phyloP scores from a whole-genome alignment of 2,113 vertebrate species.

The Xenopus borealis region DNA sequence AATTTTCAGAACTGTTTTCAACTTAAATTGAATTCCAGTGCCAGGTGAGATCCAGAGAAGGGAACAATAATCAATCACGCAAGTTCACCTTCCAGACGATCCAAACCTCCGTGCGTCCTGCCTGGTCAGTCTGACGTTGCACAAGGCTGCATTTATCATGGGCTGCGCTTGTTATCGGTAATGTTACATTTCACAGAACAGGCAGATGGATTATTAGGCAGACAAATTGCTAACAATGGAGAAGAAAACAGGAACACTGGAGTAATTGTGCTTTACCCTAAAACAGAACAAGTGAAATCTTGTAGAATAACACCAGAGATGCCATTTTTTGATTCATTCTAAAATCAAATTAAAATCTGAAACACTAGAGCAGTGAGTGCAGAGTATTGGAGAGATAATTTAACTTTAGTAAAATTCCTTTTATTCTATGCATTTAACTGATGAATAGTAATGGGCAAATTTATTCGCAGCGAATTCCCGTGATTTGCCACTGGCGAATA shows the following conservation, averaged over 20 bases:
- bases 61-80: background rate
- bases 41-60: background rate
- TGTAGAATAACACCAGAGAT: background rate
- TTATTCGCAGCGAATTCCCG: too few species aligned
- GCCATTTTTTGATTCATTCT: background rate
- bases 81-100: background rate
- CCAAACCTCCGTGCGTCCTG: background rate
- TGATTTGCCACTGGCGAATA: too few species aligned
- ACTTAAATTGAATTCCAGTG: too few species aligned
- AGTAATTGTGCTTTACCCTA: background rate
- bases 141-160: background rate
- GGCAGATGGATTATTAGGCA: slow-evolving; percentile 8
- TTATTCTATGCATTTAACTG: too few species aligned
- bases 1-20: too few species aligned
- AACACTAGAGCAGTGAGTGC: too few species aligned
- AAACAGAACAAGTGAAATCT: background rate
- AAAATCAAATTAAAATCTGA: too few species aligned
- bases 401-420: too few species aligned
- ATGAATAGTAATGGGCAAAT: too few species aligned
- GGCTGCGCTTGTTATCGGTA: background rate
- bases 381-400: too few species aligned
- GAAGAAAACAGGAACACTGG: background rate
- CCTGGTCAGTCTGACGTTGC: background rate
- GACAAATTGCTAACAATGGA: background rate
- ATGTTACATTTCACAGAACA: slow-evolving; percentile 3